Conservation (phyloP, 2,888 invertebrate genomes). For the Caprella mutica region DNA sequence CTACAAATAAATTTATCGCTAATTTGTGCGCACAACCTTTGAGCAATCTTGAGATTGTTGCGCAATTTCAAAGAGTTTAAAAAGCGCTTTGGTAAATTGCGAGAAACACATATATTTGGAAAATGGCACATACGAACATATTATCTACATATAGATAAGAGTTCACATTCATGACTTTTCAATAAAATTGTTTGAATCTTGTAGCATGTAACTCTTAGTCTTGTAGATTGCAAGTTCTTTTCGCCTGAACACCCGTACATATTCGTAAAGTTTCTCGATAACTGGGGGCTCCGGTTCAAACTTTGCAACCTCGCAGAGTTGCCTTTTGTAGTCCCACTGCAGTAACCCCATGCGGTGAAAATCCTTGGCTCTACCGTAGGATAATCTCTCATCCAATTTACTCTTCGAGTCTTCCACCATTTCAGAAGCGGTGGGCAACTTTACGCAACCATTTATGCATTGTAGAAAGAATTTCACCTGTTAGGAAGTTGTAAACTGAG, state of each 20-base stretch:
- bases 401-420: neutral
- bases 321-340: neutral
- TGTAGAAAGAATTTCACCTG: neutral
- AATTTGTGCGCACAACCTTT: no score
- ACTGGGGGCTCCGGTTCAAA: neutral
- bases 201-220: neutral
- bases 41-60: no score
- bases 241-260: neutral
- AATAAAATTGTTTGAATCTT: no score
- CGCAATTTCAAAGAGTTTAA: no score
- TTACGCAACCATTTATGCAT: neutral
- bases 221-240: neutral
- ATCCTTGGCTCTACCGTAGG: neutral
- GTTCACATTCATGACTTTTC: no score
- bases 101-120: no score
- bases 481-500: no score
- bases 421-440: neutral
- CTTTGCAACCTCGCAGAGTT: neutral
- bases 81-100: no score
- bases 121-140: no score
- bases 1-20: no score
- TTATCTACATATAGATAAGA: no score
- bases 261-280: neutral
- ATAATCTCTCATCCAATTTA: neutral
- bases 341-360: neutral